Base-by-base conservation (phyloP, 1,140 invertebrate species). In the Frieseomelitta varia region DNA sequence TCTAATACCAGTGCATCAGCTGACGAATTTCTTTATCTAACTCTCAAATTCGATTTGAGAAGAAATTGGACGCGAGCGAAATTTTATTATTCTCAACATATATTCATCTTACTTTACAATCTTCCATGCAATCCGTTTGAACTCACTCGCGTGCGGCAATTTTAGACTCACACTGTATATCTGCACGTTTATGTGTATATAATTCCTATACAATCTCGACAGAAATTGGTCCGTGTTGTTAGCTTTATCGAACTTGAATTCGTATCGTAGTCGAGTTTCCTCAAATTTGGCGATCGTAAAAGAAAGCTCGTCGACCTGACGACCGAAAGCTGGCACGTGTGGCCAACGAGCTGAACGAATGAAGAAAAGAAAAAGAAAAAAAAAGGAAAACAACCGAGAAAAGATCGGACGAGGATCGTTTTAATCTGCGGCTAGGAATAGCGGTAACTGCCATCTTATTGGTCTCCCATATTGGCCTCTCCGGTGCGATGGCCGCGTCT, bases 401-500 rank as follows among this genome's bases (percentile, higher is more conserved):
- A 75, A 56, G 73, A 82, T 71, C 51, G 74, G 58, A 82, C 56
- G 0, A 67, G 39, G 53, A 81, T 84, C 82, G 85, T 88, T 89
- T 89, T 89, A 89, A 89, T 88, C 85, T 87, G 84, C 58, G 74
- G 81, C 63, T 30, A 87, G 65, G 27, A 73, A 80, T 76, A 78
- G 10, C 76, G 67, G 80, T 85, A 88, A 88, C 87, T 80, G 87
- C 87, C 65, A 69, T 84, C 87, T 88, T 89, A 89, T 89, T 88
- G 81, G 81, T 75, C 72, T 71, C 65, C 81, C 84, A 81, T 81
- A 88, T 88, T 84, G 81, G 85, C 39, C 78, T 79, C 72, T 85
- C 30, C 51, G n/a, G 71, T 65, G 65, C 51, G 30, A 67, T 65
- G 65, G 72, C 76, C 53, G 73, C 63, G 73, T 77, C 71, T 81